Evolutionary conservation across 2,888 invertebrate species (phyloP).

Genomic region (Zelleria hepariella): DNA sequence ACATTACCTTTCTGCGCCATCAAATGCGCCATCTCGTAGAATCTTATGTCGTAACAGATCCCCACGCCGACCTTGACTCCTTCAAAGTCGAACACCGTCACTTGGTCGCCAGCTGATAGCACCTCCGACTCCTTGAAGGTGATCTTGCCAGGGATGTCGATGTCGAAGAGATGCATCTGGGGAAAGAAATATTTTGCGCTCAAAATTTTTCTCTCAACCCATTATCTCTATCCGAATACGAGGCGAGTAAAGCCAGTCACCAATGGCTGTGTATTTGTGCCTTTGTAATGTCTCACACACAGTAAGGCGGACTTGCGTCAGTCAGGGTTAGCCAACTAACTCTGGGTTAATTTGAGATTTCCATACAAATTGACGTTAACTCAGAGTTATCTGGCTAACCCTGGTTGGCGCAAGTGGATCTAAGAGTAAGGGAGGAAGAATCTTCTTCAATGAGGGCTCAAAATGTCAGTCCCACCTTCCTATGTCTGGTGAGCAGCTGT

Average conservation of each 20-base stretch:
- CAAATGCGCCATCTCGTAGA: conserved; percentile 87
- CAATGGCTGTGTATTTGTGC: too few species aligned
- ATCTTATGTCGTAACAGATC: conserved; percentile 95
- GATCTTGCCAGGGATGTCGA: conserved; percentile 94
- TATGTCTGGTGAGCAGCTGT: conserved; percentile 81
- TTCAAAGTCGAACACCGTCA: conserved; percentile 81
- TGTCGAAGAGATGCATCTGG: conserved; percentile 95
- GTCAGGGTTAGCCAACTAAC: too few species aligned
- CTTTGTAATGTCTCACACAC: too few species aligned
- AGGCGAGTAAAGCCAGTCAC: too few species aligned
- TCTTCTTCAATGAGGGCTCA: neutral
- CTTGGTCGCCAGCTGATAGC: conserved; percentile 79
- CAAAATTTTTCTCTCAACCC: neutral
- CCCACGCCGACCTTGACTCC: conserved; percentile 87
- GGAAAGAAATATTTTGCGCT: conserved; percentile 16
- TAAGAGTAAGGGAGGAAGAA: neutral
- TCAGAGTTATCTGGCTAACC: too few species aligned
- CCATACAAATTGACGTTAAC: too few species aligned
- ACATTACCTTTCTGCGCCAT: conserved; percentile 72
- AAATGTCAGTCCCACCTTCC: conserved; percentile 76
- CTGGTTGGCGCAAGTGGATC: too few species aligned
- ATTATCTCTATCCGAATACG: too few species aligned
- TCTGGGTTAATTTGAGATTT: too few species aligned
- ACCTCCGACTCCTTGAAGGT: conserved; percentile 93
- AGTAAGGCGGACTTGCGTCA: too few species aligned